Evolutionary conservation across 2,797 vertebrate species (phyloP).

Genomic region (Ibycter americanus): DNA sequence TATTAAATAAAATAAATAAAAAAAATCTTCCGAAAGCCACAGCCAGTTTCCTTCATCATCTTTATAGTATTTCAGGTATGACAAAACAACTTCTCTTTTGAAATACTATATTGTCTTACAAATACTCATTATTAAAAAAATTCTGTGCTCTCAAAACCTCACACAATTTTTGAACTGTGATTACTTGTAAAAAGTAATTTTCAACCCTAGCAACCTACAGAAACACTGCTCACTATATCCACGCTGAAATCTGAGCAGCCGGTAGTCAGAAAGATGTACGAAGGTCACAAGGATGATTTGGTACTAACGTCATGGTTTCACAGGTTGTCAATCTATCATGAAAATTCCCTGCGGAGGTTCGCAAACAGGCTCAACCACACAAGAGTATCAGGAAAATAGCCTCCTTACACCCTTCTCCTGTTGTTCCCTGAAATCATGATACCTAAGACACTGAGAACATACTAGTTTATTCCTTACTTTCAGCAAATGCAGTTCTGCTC

Average conservation of each 20-base stretch:
- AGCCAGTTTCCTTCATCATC: not conserved
- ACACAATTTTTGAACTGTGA: not conserved
- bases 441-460: not conserved
- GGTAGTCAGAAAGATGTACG: fast-evolving
- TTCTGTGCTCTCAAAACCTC: not conserved
- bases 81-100: not conserved
- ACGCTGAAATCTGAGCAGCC: not conserved
- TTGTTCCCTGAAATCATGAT: fast-evolving
- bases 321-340: not conserved
- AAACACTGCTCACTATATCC: not conserved
- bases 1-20: not conserved
- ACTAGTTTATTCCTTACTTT: fast-evolving
- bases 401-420: not conserved
- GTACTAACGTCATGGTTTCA: not conserved
- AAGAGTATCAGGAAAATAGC: not conserved
- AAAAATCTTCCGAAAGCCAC: not conserved
- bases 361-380: not conserved
- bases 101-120: not conserved
- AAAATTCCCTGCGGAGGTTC: not conserved
- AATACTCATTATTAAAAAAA: not conserved
- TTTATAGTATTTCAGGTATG: not conserved
- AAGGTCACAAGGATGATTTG: not conserved
- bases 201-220: not conserved
- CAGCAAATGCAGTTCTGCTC: not conserved
- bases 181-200: not conserved